Conservation (phyloP, 1,140 invertebrate species). For the Hesperophylax magnus region DNA sequence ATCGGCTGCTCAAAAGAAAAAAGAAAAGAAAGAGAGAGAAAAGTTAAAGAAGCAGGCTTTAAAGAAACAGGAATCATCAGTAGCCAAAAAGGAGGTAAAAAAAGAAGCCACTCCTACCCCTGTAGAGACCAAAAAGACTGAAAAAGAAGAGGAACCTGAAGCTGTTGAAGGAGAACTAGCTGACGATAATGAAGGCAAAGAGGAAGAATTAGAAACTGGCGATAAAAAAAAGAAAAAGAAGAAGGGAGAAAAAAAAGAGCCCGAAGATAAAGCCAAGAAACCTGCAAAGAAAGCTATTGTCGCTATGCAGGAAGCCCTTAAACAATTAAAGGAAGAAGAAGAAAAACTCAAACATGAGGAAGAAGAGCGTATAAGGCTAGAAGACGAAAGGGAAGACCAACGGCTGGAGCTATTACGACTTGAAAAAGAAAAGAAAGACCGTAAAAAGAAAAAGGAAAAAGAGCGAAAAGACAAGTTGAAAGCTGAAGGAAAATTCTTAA, state of each 20-base stretch:
- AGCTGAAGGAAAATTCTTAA: constrained; percentile 94
- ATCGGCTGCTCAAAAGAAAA: constrained; percentile 88
- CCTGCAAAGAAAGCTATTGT: constrained; percentile 85
- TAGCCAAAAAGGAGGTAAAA: not conserved
- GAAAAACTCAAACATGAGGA: constrained; percentile 84
- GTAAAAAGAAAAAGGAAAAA: constrained; percentile 95
- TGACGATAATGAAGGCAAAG: constrained; percentile 63
- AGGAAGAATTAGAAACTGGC: constrained; percentile 60
- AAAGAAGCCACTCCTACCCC: constrained; percentile 58
- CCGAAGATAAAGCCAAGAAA: constrained; percentile 74
- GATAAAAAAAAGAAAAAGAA: constrained; percentile 74
- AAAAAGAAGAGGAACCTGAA: constrained; percentile 60
- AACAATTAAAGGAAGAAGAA: constrained; percentile 92
- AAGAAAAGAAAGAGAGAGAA: constrained; percentile 89
- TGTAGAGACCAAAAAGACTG: constrained; percentile 56
- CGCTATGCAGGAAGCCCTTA: constrained; percentile 91
- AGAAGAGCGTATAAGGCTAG: constrained; percentile 82
- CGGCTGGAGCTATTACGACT: constrained; percentile 82
- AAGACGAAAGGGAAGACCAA: constrained; percentile 82
- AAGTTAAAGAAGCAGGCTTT: constrained; percentile 80
- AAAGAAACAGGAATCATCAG: constrained; percentile 71
- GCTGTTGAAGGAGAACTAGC: constrained; percentile 60
- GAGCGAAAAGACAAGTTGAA: constrained; percentile 93
- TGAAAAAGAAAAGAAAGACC: constrained; percentile 90
- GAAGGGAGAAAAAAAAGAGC: constrained; percentile 64